These are phyloP conservation scores for Acipenser transmontanus DNA, from an alignment of 2,797 vertebrate genomes.

Conservation along the genomic window DNA sequence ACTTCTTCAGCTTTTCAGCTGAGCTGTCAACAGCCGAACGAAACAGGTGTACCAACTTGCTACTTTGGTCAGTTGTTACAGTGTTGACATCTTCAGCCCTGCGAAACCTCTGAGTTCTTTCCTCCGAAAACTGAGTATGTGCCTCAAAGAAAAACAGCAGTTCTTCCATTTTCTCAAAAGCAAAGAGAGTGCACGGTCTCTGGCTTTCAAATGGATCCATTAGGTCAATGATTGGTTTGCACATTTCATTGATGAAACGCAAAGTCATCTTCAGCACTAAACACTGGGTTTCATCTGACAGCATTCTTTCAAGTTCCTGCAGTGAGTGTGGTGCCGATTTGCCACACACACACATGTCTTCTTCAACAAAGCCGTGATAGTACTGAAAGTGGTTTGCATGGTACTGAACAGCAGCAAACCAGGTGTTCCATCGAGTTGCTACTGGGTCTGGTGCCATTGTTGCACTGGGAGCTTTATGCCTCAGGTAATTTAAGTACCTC, in stretches of 20 bases:
- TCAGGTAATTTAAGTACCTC: slow-evolving; percentile 4
- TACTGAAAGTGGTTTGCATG: neutral
- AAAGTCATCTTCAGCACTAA: too few species aligned
- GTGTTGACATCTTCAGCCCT: neutral
- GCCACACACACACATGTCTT: slow-evolving; percentile 4
- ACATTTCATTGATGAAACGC: neutral
- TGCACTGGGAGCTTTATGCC: neutral
- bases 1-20: too few species aligned
- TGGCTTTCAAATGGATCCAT: slow-evolving; percentile 1
- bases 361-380: neutral
- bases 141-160: neutral
- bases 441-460: neutral
- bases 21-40: too few species aligned
- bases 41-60: neutral
- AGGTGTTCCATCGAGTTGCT: neutral
- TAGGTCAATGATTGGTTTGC: slow-evolving; percentile 2
- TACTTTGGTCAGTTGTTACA: neutral
- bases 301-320: neutral
- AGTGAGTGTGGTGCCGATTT: neutral
- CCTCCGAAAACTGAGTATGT: neutral
- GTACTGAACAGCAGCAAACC: neutral
- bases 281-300: neutral
- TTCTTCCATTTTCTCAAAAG: slow-evolving; percentile 7
- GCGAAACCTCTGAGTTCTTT: neutral
- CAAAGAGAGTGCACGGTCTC: neutral